Percentiles rank a stretch among this genome's conserved stretches.
Evolutionary conservation across 2,797 vertebrate genomes (phyloP).

Genomic region (Danio tinwini): DNA sequence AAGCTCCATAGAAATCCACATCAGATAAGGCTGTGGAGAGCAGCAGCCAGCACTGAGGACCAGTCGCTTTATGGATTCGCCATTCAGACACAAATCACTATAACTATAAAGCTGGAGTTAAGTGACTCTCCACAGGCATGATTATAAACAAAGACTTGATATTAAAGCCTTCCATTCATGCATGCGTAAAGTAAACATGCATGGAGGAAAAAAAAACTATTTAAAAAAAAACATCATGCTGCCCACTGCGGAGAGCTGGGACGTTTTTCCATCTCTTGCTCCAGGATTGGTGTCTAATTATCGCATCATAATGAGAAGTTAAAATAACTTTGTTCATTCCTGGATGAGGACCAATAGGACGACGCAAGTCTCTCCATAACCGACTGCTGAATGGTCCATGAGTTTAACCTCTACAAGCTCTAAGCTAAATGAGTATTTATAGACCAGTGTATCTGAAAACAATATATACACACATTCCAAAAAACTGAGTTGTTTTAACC

Average conservation of each 20-base stretch:
- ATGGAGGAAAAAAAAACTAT: conserved; percentile 35
- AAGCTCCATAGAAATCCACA: conserved; percentile 55
- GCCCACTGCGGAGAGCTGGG: conserved; percentile 42
- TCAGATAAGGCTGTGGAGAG: conserved; percentile 52
- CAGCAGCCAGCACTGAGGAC: conserved; percentile 52
- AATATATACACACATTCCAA: not conserved
- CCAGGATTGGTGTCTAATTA: conserved; percentile 63
- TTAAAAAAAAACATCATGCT: conserved; percentile 44
- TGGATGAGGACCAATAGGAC: conserved; percentile 42
- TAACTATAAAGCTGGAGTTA: conserved; percentile 49
- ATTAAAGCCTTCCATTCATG: conserved; percentile 56
- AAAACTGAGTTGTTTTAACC: no score
- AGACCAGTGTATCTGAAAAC: conserved; percentile 45
- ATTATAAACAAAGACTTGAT: conserved; percentile 59
- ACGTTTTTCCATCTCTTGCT: conserved; percentile 57
- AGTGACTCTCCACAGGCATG: conserved; percentile 45
- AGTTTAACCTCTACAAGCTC: conserved; percentile 30
- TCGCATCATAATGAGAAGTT: conserved; percentile 64
- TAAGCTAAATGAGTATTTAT: conserved; percentile 28
- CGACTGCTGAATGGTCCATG: conserved; percentile 29
- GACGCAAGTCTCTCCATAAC: conserved; percentile 52
- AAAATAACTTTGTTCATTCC: conserved; percentile 61
- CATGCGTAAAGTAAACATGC: conserved; percentile 42
- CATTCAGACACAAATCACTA: conserved; percentile 58
- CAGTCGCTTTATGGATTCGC: conserved; percentile 51